Base-by-base conservation (phyloP, 2,113 vertebrate species). In the Pseudopipra pipra region DNA sequence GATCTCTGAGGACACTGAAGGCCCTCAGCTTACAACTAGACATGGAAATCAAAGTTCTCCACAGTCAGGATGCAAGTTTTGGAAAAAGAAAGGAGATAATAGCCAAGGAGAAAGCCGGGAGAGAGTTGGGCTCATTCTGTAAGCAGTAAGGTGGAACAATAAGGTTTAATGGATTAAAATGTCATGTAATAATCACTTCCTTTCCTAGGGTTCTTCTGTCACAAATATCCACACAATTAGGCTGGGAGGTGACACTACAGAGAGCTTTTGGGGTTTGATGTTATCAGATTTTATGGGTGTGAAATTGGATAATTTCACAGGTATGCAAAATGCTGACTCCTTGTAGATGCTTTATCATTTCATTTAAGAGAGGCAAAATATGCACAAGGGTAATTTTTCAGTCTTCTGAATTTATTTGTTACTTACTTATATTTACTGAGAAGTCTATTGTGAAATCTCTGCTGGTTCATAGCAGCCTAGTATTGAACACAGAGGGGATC, bases 81-180 rank as follows among this genome's bases (percentile, higher is more conserved):
- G 7, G 14, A 51, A 72, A 73, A 87, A 70, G 22, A 33, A 52
- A 3, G 46, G 27, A 87, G 23, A 44, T 63, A 91, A 76, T 17
- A 68, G 18, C 46, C 43, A 47, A 65, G 47, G 61, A 81, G 37
- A 73, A 96, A 93, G 93, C 55, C 43, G 89, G 55, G 19, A 80
- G 79, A 97, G 97, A 54, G 43, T 49, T 87, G 37, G 52, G 75
- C 72, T 97, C 41, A 6, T 91, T 96, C 85, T 83, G 52, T 63
- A 93, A 85, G 91, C 90, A 90, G 47, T 47, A 84, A 96, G 76
- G 80, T 89, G 89, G 28, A 93, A 77, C 52, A 65, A 27, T 9
- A 44, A 94, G 84, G 41, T 12, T 82, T 85, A 96, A 88, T 56
- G 25, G 56, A 95, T 86, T 67, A 97, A 96, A 91, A 92, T 82